Base-by-base conservation (phyloP, 2,888 invertebrate genomes). In the Aradus depressus region DNA sequence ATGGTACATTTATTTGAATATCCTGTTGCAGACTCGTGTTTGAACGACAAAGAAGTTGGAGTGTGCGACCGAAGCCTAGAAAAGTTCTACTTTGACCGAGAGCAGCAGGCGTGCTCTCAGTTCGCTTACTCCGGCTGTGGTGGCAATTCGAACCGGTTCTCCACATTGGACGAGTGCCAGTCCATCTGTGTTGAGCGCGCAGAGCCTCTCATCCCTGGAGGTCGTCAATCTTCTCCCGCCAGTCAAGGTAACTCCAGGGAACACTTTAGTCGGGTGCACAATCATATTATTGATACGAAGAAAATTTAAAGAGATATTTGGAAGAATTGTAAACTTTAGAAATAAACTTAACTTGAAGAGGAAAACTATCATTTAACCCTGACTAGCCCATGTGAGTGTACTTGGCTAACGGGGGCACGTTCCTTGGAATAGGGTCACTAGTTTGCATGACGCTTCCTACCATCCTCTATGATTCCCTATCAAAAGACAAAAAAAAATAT, bases 121-220 rank as follows among this genome's bases (percentile, higher is more conserved):
- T 86, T 85, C 63, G 70, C 74, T 53, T 89, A 80, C 60, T 78
- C 75, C 14, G 79, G 79, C 34, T 89, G 89, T 64, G 76, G 76
- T 4, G 81, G 84, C 34, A 84, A 83, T 61, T 75, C 75, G 37
- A 88, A 89, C 67, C 73, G 81, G 54, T 87, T 81, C 68, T 72
- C 74, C 53, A 77, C 79, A 0, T 79, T 80, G 60, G 85, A 85
- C 61, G 83, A 84, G 62, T 87, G 86, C 65, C 75, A 82, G 64
- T 73, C 77, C 3, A 69, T 82, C 61, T 90, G 89, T 67, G 65
- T 77, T 52, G 43, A 54, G 21, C 71, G 72, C 50, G 73, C 70
- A 41, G 75, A 75, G 59, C 80, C 79, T 60, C 72, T 76, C 60
- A 64, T 67, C 6, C 64, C 67, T 3, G 57, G 63, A 50, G 68